Conservation (phyloP, 2,113 vertebrate genomes). For the Sterna hirundo region DNA sequence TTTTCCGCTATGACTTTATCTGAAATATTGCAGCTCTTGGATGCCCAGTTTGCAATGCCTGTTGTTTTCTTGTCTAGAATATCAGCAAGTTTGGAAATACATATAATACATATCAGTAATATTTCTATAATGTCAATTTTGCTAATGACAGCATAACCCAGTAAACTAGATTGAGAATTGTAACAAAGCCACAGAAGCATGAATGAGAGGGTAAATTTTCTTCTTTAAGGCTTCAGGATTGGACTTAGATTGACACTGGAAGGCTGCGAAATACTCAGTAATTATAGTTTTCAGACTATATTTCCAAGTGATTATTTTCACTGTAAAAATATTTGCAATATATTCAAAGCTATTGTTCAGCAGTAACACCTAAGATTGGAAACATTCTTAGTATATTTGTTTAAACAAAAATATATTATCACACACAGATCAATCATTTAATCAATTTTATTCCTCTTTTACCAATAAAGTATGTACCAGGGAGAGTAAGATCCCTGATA, state of each 20-base stretch:
- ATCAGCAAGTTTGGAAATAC: neutral
- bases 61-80: neutral
- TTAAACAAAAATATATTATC: neutral
- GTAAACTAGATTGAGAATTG: neutral
- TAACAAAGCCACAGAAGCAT: neutral
- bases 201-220: neutral
- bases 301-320: neutral
- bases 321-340: neutral
- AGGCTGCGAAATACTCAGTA: neutral
- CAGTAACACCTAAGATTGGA: neutral
- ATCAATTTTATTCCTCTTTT: neutral
- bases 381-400: neutral
- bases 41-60: neutral
- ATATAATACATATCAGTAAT: neutral
- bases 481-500: neutral
- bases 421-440: neutral
- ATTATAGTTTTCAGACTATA: neutral
- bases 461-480: neutral
- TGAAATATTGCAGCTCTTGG: neutral
- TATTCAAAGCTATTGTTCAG: neutral
- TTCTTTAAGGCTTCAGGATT: neutral
- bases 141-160: neutral
- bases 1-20: neutral
- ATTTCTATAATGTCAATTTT: neutral
- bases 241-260: neutral